Evolutionary conservation across 2,888 invertebrate genomes (phyloP), one percentile per base, ranked within the genome.

Genomic region (Stegophylla sp.): DNA sequence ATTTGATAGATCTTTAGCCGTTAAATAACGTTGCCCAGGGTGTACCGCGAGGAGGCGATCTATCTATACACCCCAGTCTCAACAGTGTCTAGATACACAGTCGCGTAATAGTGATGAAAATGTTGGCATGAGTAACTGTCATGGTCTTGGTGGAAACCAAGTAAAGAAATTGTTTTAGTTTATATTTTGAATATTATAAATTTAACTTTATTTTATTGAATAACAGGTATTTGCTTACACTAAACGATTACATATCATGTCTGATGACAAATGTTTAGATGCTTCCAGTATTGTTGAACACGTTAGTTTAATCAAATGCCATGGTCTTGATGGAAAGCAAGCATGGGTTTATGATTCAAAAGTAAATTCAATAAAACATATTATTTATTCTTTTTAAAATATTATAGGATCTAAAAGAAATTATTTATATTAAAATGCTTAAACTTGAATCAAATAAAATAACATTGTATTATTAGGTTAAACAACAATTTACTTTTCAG

Each of bases 261-360:
- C 97, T 0, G 97, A 98, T 86, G 97, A 98, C 88, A 94, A 97
- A 87, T 98, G 98, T 87, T 88, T 98, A 86, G 97, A 98, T 88
- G 96, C 96, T 76, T 92, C 94, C 82, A 90, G 90, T 85, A 92
- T 92, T 82, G 91, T 92, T 83, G 96, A 96, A 1, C 95, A 96
- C 73, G 95, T 98, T 83, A 96, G 96, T 87, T 90, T 98, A 85
- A 94, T 97, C 84, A 91, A 97, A 83, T 98, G 98, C 86, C 97
- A 98, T 87, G 97, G 97, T 83, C 94, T 97, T 96, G 93, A 94
- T 82, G 97, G 97, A 81, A 98, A 97, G 89, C 98, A 98, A 88
- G 95, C 94, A 85, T 98, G 97, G 97, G 92, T 92, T 12, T 97
- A 96, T 86, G 93, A 94, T 86, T 89, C 91, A 82, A 91, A 93